phyloP scores from a whole-genome alignment of 2,888 invertebrate genomes.

The Cryptophagus acutangulus region DNA sequence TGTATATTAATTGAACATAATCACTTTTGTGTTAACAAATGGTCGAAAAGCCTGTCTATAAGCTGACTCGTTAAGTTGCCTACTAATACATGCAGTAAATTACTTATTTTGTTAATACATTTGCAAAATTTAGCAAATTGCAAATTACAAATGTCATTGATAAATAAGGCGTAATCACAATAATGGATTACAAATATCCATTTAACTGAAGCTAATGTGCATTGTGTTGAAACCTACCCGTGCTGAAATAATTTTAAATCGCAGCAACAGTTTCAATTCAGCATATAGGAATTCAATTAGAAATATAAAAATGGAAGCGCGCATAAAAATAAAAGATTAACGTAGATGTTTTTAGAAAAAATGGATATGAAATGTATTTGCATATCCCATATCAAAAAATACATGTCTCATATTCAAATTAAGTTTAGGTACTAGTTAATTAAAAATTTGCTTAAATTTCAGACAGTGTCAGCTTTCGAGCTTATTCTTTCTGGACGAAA shows the following conservation, averaged over 20 bases:
- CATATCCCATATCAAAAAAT: not conserved
- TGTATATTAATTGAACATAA: slow-evolving; percentile 14
- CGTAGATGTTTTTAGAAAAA: too few relatives aligned
- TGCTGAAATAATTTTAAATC: too few relatives aligned
- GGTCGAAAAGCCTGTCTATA: slow-evolving; percentile 13
- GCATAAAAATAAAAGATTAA: too few relatives aligned
- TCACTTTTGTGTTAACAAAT: slow-evolving; percentile 8
- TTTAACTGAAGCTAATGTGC: too few relatives aligned
- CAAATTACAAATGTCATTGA: not conserved
- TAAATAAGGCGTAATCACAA: too few relatives aligned
- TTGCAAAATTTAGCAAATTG: not conserved
- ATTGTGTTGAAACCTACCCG: too few relatives aligned
- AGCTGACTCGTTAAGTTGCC: slow-evolving; percentile 9
- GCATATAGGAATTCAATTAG: too few relatives aligned
- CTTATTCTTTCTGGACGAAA: slow-evolving; percentile 2
- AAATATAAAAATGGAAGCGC: too few relatives aligned
- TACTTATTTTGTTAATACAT: not conserved
- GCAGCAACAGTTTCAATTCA: too few relatives aligned
- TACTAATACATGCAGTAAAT: not conserved
- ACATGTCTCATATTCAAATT: not conserved
- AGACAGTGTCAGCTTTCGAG: slow-evolving; percentile 1
- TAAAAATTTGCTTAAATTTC: slow-evolving; percentile 1
- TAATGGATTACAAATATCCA: too few relatives aligned
- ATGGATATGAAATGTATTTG: too few relatives aligned
- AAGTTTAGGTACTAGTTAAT: not conserved